Conservation (phyloP, 2,113 vertebrate genomes). For the Salminus brasiliensis region DNA sequence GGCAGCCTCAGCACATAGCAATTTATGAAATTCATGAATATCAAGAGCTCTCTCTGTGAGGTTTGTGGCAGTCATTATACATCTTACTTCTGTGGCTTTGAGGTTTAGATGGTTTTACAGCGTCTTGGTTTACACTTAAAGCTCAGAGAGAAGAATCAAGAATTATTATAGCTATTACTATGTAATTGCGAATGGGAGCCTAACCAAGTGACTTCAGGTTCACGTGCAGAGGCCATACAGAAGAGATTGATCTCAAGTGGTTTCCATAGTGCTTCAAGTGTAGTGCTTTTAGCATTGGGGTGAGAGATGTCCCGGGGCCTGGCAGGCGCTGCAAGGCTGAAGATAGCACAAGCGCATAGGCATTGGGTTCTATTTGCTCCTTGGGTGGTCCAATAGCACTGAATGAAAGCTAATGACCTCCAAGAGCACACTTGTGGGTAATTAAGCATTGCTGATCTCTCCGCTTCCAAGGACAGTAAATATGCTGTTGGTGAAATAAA, state of each 20-base stretch:
- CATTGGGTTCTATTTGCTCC: conserved; percentile 13
- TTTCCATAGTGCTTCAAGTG: not conserved
- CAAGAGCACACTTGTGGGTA: conserved; percentile 66
- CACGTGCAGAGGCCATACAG: not conserved
- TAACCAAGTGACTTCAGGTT: not conserved
- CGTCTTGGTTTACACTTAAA: conserved; percentile 17
- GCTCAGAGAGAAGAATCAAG: not conserved
- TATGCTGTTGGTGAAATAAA: conserved; percentile 65
- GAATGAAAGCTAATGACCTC: conserved; percentile 62
- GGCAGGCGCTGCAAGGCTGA: not conserved
- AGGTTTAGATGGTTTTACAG: conserved; percentile 17
- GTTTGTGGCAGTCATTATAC: conserved; percentile 54
- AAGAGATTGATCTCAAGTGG: not conserved
- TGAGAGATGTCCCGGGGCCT: not conserved
- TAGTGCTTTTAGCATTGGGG: conserved; percentile 9
- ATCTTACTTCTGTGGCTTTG: conserved; percentile 33
- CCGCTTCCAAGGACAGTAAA: conserved; percentile 66
- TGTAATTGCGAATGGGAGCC: not conserved
- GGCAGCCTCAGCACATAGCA: conserved; percentile 63
- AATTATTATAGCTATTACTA: not conserved
- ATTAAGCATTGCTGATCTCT: conserved; percentile 60
- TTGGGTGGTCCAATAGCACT: conserved; percentile 54
- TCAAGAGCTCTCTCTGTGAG: conserved; percentile 55
- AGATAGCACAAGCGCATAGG: not conserved
- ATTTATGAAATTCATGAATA: conserved; percentile 76